Base-by-base conservation (phyloP, 2,113 vertebrate genomes). In the Hemiscyllium ocellatum region DNA sequence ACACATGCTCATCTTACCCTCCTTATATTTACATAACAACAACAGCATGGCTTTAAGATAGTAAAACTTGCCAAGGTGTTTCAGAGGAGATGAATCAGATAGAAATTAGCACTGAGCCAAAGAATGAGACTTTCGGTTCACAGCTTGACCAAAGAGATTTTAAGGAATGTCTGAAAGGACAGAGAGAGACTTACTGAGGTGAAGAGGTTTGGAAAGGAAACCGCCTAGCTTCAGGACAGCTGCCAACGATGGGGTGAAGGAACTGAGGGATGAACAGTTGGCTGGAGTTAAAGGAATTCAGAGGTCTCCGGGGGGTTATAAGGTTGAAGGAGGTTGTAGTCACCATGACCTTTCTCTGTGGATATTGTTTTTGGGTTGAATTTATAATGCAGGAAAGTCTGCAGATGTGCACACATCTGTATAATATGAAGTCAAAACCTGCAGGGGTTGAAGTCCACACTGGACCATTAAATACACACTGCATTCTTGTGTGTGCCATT, bases 401-500 rank as follows among this genome's bases (percentile, higher is more conserved):
- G 66, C 89, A 68, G 61, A 37, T 66, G 33, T 20, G 7, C 33
- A 42, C 61, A 42, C 89, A 93, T 66, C 65, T 42, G 33, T n/a
- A 65, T 24, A 19, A 68, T 66, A 68, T 66, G 61, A 93, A 61
- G 89, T 93, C 89, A 22, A 68, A 37, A 20, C 89, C 22, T 66
- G 56, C 89, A 65, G 19, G 89, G 15, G 12, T 65, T n/a, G 56
- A 61, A 61, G 52, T 90, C 17, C 87, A 65, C 7, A 90, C 65
- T 90, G 33, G 26, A 20, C 37, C 17, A 66, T 15, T 66, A 66
- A 66, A 93, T 22, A 17, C 7, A 37, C 3, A 3, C 7, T 10
- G 65, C 33, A 37, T 93, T 93, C 89, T n/a, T 93, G 89, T 66
- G 89, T 68, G 89, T 33, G 33, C 61, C 37, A 93, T 37, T 93